phyloP scores from a whole-genome alignment of 2,113 vertebrate genomes.

The Mobula birostris region DNA sequence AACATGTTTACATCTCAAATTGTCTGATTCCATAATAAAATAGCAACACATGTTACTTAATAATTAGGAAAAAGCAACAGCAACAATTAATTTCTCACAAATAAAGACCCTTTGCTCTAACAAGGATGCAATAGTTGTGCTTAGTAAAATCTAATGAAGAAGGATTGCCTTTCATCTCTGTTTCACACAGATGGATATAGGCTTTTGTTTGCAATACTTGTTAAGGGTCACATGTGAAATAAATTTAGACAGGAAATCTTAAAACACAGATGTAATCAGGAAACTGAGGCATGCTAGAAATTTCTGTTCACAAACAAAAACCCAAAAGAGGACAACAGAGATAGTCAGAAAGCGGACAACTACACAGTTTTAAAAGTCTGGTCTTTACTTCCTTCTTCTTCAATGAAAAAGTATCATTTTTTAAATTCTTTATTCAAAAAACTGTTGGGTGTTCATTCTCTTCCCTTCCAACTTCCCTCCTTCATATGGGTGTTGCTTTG shows the following conservation, averaged over 20 bases:
- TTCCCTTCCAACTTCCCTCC: neutral
- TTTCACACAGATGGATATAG: neutral
- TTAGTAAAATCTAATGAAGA: neutral
- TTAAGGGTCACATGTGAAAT: slow-evolving; percentile 15
- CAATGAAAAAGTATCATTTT: too few relatives aligned
- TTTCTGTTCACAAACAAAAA: neutral
- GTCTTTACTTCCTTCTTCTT: neutral
- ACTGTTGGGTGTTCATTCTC: neutral
- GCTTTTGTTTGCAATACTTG: neutral
- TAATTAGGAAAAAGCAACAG: neutral
- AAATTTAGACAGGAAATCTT: slow-evolving; percentile 24
- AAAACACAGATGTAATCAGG: slow-evolving; percentile 15
- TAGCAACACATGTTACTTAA: neutral
- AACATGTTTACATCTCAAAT: neutral
- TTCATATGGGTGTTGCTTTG: neutral
- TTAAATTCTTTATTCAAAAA: neutral
- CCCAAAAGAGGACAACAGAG: too few relatives aligned
- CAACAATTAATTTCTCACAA: neutral
- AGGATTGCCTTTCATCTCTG: neutral
- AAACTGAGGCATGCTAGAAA: neutral
- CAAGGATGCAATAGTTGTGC: neutral
- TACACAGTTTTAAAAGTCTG: neutral
- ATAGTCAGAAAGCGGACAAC: neutral
- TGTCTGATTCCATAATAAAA: neutral
- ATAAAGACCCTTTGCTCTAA: neutral